Percentiles rank a stretch among this genome's conserved stretches.
Conservation (phyloP, 2,888 invertebrate genomes). For the Tribolium freemani region DNA sequence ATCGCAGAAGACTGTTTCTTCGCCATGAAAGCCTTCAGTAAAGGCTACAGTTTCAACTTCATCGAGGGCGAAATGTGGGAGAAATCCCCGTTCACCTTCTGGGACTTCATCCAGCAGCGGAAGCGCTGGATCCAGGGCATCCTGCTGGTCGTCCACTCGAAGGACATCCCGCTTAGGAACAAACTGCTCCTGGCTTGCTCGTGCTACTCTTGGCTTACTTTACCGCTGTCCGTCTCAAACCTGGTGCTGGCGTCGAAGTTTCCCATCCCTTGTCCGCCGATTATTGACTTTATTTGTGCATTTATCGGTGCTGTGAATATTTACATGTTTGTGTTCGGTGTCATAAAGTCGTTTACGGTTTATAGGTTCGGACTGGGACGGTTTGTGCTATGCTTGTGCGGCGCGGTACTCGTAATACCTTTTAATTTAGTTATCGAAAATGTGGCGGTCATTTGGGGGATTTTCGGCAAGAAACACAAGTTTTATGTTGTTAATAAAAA, state of each 20-base stretch:
- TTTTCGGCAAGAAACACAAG: slow-evolving; percentile 94
- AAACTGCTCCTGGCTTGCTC: slow-evolving; percentile 88
- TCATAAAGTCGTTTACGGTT: slow-evolving; percentile 94
- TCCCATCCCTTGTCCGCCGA: slow-evolving; percentile 88
- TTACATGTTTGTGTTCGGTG: slow-evolving; percentile 98
- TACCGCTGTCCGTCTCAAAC: slow-evolving; percentile 94
- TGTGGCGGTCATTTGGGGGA: slow-evolving; percentile 94
- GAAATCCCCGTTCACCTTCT: slow-evolving; percentile 94
- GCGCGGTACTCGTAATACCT: slow-evolving; percentile 92
- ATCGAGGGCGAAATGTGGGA: slow-evolving; percentile 99
- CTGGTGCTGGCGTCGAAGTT: slow-evolving; percentile 83
- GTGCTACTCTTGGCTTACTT: slow-evolving; percentile 96
- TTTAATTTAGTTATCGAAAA: slow-evolving; percentile 96
- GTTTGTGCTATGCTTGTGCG: slow-evolving; percentile 85
- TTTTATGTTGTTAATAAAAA: slow-evolving; percentile 98
- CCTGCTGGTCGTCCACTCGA: slow-evolving; percentile 88
- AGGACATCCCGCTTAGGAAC: slow-evolving; percentile 82
- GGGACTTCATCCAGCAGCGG: slow-evolving; percentile 96
- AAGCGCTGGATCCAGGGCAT: slow-evolving; percentile 97
- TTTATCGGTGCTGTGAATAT: slow-evolving; percentile 95
- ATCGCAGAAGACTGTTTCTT: slow-evolving; percentile 99
- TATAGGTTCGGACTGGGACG: slow-evolving; percentile 86
- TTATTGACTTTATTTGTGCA: slow-evolving; percentile 89
- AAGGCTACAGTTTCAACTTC: slow-evolving; percentile 94
- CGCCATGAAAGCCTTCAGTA: slow-evolving; percentile 93